phyloP scores from a whole-genome alignment of 2,113 vertebrate genomes.

The Gasterosteus nipponicus region DNA sequence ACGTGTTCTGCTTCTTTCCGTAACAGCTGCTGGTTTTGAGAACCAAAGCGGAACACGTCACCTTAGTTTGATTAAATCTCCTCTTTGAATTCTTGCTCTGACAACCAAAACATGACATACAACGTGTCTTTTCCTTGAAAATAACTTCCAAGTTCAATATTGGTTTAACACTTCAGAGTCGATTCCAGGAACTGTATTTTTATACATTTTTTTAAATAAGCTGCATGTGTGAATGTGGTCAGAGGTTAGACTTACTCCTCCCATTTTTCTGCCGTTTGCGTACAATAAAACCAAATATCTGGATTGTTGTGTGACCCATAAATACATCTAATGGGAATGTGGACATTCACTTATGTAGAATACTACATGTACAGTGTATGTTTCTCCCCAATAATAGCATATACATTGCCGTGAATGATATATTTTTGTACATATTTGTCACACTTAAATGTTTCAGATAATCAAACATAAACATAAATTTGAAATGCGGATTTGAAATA shows the following conservation, averaged over 20 bases:
- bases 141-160: not conserved
- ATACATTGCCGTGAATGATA: not conserved
- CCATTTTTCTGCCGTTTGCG: constrained; percentile 26
- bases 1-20: not conserved
- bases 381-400: not conserved
- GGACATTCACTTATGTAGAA: not conserved
- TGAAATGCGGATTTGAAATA: no score
- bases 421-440: no score
- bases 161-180: not conserved
- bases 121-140: not conserved
- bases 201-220: constrained; percentile 38
- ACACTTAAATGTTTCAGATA: no score
- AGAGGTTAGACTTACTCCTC: constrained; percentile 16
- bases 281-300: not conserved
- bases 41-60: constrained; percentile 11
- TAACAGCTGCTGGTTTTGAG: constrained; percentile 1
- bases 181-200: constrained; percentile 42
- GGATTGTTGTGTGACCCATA: not conserved
- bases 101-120: constrained; percentile 2
- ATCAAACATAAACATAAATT: no score
- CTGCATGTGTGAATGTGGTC: constrained; percentile 29
- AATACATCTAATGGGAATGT: not conserved
- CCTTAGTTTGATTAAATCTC: not conserved
- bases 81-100: not conserved
- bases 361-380: not conserved